Conservation (phyloP, 2,888 invertebrate genomes). For the Cheilosia impressa region DNA sequence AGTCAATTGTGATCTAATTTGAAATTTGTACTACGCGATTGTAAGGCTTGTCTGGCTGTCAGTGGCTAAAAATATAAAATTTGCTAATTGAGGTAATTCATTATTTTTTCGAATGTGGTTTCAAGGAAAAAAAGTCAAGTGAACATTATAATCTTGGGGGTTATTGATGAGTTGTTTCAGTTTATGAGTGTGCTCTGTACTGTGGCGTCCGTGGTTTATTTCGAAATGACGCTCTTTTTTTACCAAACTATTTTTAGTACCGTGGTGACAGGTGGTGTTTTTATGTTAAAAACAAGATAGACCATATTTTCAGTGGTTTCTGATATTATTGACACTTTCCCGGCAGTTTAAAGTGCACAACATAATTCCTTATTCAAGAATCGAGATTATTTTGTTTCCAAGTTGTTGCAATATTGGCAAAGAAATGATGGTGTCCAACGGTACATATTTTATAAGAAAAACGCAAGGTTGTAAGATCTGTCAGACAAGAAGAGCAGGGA, state of each 20-base stretch:
- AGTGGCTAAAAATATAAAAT: slow-evolving; percentile 39
- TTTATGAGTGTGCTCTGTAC: not conserved
- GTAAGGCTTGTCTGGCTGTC: slow-evolving; percentile 6
- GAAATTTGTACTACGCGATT: not conserved
- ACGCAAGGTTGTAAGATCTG: too few relatives aligned
- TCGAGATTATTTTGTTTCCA: too few relatives aligned
- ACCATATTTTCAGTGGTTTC: too few relatives aligned
- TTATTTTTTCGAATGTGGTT: slow-evolving; percentile 14
- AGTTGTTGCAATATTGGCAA: too few relatives aligned
- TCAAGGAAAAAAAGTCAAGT: slow-evolving; percentile 8
- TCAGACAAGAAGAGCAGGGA: too few relatives aligned
- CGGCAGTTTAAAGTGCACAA: too few relatives aligned
- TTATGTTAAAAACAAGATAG: too few relatives aligned
- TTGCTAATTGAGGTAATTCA: slow-evolving; percentile 44
- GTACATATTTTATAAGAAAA: too few relatives aligned
- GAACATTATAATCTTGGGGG: slow-evolving; percentile 8
- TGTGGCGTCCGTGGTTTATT: not conserved
- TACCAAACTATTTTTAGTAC: not conserved
- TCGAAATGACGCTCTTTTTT: not conserved
- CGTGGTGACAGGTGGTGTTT: too few relatives aligned
- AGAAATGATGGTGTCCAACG: too few relatives aligned
- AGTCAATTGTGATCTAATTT: slow-evolving; percentile 4
- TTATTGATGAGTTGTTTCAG: slow-evolving; percentile 53
- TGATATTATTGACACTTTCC: too few relatives aligned
- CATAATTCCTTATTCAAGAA: too few relatives aligned